Percentiles rank a stretch among this genome's conserved stretches.
These are phyloP conservation scores for Candidula unifasciata DNA, from an alignment of 2,888 invertebrate species.

Conservation along the genomic window DNA sequence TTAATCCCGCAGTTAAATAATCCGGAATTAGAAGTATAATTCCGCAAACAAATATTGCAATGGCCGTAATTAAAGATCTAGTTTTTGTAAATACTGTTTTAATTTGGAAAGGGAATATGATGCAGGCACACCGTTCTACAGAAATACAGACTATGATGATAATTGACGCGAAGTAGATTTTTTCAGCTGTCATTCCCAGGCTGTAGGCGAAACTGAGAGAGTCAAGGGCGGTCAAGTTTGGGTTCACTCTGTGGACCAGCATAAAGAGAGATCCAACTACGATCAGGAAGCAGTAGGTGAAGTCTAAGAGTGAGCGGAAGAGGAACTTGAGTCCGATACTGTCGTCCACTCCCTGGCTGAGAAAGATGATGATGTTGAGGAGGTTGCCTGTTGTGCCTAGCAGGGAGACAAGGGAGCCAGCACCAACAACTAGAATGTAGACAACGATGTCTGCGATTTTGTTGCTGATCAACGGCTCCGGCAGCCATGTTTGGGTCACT, in stretches of 20 bases:
- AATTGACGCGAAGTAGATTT: not conserved
- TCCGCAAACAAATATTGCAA: not conserved
- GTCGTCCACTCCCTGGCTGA: not conserved
- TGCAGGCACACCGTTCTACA: not conserved
- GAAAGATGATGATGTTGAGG: not conserved
- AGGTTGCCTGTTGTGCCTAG: not conserved
- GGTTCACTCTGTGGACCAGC: not conserved
- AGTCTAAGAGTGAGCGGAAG: not conserved
- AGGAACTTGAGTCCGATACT: not conserved
- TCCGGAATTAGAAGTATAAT: not conserved
- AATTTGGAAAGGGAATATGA: slow-evolving; percentile 4
- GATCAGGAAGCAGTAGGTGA: not conserved
- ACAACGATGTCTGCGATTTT: not conserved
- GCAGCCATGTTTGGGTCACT: not conserved
- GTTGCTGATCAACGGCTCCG: not conserved
- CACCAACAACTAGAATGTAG: not conserved
- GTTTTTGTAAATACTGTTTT: not conserved
- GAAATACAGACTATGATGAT: not conserved
- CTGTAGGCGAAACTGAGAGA: not conserved
- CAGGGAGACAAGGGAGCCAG: not conserved
- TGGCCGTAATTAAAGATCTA: not conserved
- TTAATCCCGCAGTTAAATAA: not conserved
- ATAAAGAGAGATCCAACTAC: not conserved
- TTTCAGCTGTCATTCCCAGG: not conserved
- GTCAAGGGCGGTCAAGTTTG: not conserved